Base-by-base conservation (phyloP, 2,113 vertebrate genomes). In the Oncorhynchus clarkii region DNA sequence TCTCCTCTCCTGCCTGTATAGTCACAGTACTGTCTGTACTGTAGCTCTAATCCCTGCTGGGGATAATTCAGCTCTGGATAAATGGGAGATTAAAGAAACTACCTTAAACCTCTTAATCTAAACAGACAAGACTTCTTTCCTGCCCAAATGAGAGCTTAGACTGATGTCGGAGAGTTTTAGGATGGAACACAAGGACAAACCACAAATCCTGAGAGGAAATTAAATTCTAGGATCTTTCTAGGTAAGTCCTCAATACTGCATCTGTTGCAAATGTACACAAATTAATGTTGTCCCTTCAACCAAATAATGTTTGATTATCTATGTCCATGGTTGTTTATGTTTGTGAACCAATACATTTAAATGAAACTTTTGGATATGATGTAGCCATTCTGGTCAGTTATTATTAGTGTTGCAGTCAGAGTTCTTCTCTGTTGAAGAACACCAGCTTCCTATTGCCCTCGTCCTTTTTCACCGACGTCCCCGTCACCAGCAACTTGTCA, bases 401-500 rank as follows among this genome's bases (percentile, higher is more conserved):
- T 45, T 45, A 45, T 45, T 45, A 45, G 9, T 45, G 51, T 18
- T 54, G 16, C 12, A 18, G 18, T 62, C 20, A 9, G n/a, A 62
- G 18, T 62, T 62, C 14, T 69, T 96, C 96, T 20, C 95, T 91
- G 79, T 96, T 91, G 64, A 97, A 98, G 93, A 99, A 99, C 72
- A 93, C 89, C 71, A 99, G 91, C 79, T 96, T 98, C 70, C 96
- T 97, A 1, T 91, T 95, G 70, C 96, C 96, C 78, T 94, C 90
- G 9, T 96, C 95, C 81, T 92, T 96, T 86, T 95, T 97, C 81
- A 98, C 94, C 2, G 98, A 99, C 0, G 95, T 97, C 14, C 97
- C 98, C 0, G 96, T 99, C 69, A 99, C 91, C 2, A 99, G 64
- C 70, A 99, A 94, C 83, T 95, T 96, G 88, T 99, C 97, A 60